Percentiles rank a stretch among this genome's conserved stretches.
phyloP scores from a whole-genome alignment of 2,888 invertebrate species.

The Eupeodes luniger region DNA sequence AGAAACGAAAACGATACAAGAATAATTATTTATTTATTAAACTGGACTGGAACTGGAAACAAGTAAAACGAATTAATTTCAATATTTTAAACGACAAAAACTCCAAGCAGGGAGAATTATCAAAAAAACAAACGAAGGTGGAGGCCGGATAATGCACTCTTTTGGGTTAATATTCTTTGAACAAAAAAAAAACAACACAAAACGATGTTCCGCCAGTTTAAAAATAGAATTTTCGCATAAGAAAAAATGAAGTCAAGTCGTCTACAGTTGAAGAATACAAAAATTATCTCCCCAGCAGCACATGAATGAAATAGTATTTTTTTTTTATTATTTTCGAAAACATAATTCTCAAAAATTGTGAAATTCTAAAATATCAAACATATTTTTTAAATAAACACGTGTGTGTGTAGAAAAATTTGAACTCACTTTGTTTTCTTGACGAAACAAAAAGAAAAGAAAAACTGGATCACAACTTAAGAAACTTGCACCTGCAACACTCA shows the following conservation, averaged over 20 bases:
- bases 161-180: not conserved
- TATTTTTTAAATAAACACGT: slow-evolving; percentile 6
- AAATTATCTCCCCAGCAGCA: not conserved
- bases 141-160: slow-evolving; percentile 33
- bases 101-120: not conserved
- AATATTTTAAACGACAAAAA: slow-evolving; percentile 8
- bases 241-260: too few relatives aligned
- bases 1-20: slow-evolving; percentile 33
- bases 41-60: slow-evolving; percentile 1
- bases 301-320: slow-evolving; percentile 3
- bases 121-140: slow-evolving; percentile 26
- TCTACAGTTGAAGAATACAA: not conserved
- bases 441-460: slow-evolving; percentile 7
- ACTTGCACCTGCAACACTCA: slow-evolving; percentile 32
- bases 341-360: not conserved
- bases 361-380: not conserved
- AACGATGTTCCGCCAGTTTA: not conserved
- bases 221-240: slow-evolving; percentile 56
- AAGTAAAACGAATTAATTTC: slow-evolving; percentile 15
- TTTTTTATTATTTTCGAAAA: not conserved
- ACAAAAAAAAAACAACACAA: not conserved
- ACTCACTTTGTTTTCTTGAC: slow-evolving; percentile 24
- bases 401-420: not conserved
- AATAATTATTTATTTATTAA: not conserved
- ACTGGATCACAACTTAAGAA: slow-evolving; percentile 32